Conservation (phyloP, 1,140 invertebrate genomes). For the Papilio aristodemus region DNA sequence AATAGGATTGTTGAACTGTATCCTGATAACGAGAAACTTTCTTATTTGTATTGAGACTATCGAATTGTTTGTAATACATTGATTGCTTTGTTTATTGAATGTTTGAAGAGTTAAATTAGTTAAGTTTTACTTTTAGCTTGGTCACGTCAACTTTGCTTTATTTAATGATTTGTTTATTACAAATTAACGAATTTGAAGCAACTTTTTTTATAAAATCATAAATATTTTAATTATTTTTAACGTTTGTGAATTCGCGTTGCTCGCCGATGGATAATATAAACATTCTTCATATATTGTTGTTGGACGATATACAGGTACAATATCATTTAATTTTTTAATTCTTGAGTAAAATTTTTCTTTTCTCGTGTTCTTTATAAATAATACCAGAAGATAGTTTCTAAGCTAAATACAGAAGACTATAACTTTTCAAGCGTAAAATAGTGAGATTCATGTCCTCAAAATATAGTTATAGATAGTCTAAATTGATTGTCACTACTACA, state of each 20-base stretch:
- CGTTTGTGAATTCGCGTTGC: not conserved
- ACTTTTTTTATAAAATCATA: not conserved
- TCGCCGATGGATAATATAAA: conserved; percentile 1
- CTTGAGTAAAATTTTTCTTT: too few species aligned
- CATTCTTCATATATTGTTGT: not conserved
- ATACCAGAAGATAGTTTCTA: too few species aligned
- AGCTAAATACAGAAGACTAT: too few species aligned
- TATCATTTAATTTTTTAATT: too few species aligned
- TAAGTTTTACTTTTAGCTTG: too few species aligned
- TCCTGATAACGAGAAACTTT: conserved; percentile 33
- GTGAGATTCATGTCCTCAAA: too few species aligned
- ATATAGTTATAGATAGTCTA: too few species aligned
- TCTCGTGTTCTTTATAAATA: too few species aligned
- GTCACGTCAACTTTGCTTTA: too few species aligned
- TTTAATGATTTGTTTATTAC: not conserved
- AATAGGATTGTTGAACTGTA: conserved; percentile 23
- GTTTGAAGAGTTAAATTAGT: not conserved
- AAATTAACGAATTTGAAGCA: not conserved
- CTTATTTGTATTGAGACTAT: conserved; percentile 20
- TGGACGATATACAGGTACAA: conserved; percentile 4
- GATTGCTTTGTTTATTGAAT: conserved; percentile 26
- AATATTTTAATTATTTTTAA: not conserved
- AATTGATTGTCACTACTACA: too few species aligned
- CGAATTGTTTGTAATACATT: conserved; percentile 41
- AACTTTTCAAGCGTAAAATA: too few species aligned